Evolutionary conservation across 2,797 vertebrate species (phyloP).

Genomic region (Phoebastria nigripes): DNA sequence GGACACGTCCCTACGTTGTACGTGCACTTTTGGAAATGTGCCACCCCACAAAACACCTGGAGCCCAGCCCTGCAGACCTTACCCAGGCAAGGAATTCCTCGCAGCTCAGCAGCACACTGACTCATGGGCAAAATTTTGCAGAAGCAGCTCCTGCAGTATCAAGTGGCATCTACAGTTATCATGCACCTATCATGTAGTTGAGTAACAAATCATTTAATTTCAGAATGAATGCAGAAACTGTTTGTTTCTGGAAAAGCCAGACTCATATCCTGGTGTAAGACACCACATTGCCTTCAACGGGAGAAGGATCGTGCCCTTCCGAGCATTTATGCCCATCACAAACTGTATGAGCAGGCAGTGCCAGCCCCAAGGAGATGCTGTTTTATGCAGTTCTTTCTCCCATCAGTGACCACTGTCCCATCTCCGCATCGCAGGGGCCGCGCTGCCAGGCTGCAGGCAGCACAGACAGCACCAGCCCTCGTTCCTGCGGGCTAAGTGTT

Average conservation of each 20-base stretch:
- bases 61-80: not conserved
- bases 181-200: not conserved
- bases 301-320: not conserved
- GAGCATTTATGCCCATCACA: not conserved
- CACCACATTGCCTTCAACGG: not conserved
- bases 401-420: not conserved
- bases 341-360: not conserved
- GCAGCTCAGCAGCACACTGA: not conserved
- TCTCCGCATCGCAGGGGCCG: accelerated
- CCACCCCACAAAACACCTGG: not conserved
- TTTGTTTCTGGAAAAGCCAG: not conserved
- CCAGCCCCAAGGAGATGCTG: not conserved
- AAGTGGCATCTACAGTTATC: not conserved
- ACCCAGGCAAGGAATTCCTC: not conserved
- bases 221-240: not conserved
- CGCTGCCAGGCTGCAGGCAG: not conserved
- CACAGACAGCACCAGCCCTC: not conserved
- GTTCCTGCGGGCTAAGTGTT: accelerated
- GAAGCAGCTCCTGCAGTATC: not conserved
- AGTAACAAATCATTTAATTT: not conserved
- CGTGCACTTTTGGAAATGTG: not conserved
- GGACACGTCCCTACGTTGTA: accelerated
- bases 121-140: not conserved
- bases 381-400: not conserved
- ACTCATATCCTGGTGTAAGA: not conserved